Conservation (phyloP, 2,888 invertebrate species). For the Lochmaea capreae region DNA sequence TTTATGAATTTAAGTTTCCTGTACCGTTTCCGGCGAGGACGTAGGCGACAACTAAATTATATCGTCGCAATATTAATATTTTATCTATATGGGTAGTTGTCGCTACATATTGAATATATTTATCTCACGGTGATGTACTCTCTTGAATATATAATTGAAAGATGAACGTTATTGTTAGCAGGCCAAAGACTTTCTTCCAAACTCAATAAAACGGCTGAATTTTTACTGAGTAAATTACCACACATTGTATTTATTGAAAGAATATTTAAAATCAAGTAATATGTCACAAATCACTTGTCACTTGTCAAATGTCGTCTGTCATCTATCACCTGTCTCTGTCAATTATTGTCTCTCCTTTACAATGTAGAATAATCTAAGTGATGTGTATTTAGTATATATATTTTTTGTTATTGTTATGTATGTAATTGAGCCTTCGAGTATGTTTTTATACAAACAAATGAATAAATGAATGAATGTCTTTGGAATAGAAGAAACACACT, state of each 20-base stretch:
- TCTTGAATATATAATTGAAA: conserved; percentile 7
- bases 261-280: too few species aligned
- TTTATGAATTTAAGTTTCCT: conserved; percentile 51
- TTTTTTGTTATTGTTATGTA: background rate
- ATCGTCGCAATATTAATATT: conserved; percentile 39
- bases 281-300: too few species aligned
- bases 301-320: too few species aligned
- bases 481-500: conserved; percentile 25
- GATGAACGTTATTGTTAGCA: conserved; percentile 8
- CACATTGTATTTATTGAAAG: too few species aligned
- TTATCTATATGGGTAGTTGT: conserved; percentile 31
- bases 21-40: conserved; percentile 44
- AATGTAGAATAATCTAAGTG: too few species aligned
- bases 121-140: conserved; percentile 4
- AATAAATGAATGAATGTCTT: conserved; percentile 10
- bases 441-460: background rate
- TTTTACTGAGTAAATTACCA: too few species aligned
- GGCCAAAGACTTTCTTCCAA: conserved; percentile 1
- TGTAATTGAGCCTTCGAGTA: background rate
- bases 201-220: too few species aligned
- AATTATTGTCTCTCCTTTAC: too few species aligned
- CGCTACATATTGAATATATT: conserved; percentile 22
- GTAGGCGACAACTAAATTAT: conserved; percentile 46
- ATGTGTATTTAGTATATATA: background rate
- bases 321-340: too few species aligned